Evolutionary conservation across 2,797 vertebrate genomes (phyloP).

Genomic region (Galaxias olidus): DNA sequence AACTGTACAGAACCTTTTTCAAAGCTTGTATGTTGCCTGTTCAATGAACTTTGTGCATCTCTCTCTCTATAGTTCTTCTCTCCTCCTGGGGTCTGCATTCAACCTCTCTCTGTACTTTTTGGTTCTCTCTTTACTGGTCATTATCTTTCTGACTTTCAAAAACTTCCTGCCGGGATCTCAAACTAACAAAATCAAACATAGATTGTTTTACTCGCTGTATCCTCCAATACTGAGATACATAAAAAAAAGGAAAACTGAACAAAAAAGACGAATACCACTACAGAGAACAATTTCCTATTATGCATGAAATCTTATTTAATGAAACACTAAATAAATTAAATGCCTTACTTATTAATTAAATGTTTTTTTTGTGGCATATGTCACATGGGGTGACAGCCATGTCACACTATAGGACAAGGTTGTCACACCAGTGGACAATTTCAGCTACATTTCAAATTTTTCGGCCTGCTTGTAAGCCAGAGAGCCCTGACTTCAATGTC

Average conservation of each 20-base stretch:
- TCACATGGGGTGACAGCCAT: no score
- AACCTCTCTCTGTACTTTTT: conserved; percentile 13
- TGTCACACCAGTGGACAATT: conserved; percentile 7
- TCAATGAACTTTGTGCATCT: conserved; percentile 9
- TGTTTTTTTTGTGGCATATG: no score
- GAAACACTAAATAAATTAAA: not conserved
- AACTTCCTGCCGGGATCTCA: not conserved
- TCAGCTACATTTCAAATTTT: no score
- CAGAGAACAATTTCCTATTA: accelerated
- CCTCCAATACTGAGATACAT: not conserved
- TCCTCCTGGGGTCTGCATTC: conserved; percentile 3
- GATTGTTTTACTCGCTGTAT: conserved; percentile 3
- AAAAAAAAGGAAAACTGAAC: not conserved
- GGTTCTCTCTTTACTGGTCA: conserved; percentile 6
- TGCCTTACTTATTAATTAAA: not conserved
- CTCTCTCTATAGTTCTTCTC: not conserved
- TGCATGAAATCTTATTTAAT: no score
- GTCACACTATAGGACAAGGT: conserved; percentile 7
- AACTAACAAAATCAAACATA: conserved; percentile 4
- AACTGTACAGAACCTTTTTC: not conserved
- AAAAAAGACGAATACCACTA: not conserved
- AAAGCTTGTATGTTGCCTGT: not conserved
- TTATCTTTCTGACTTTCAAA: no score
- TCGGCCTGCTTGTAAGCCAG: not conserved
- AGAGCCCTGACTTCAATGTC: not conserved